phyloP scores from a whole-genome alignment of 2,113 vertebrate genomes.

The Sceloporus undulatus region DNA sequence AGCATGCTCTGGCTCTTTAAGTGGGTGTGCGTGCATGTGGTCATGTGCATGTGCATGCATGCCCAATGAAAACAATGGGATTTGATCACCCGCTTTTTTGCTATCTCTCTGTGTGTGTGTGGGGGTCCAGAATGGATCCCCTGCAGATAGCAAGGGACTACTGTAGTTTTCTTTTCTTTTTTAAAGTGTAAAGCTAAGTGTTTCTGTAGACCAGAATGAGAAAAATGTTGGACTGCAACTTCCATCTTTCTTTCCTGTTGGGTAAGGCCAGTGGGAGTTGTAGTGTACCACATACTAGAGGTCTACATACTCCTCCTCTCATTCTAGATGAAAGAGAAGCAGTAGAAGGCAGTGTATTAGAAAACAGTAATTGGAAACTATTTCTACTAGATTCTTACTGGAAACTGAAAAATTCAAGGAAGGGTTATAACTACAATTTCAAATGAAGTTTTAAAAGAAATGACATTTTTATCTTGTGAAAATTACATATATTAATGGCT shows the following conservation, averaged over 20 bases:
- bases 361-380: neutral
- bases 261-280: neutral
- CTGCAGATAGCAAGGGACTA: too few species aligned
- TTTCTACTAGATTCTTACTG: neutral
- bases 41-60: too few species aligned
- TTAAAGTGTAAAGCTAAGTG: neutral
- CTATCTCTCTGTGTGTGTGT: too few species aligned
- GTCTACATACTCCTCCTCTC: neutral
- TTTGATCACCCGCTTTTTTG: neutral
- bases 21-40: too few species aligned
- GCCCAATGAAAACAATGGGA: too few species aligned
- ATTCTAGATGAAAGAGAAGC: neutral
- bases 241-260: neutral
- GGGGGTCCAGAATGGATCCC: too few species aligned
- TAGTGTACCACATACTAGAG: neutral
- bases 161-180: too few species aligned
- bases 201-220: neutral
- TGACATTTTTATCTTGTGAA: neutral
- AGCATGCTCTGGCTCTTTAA: too few species aligned
- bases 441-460: neutral
- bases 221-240: neutral
- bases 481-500: neutral
- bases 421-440: neutral
- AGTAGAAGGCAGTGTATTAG: neutral
- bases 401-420: neutral